Evolutionary conservation across 2,888 invertebrate species (phyloP), one percentile per base, ranked within the genome.

Genomic region (Helobdella robusta): DNA sequence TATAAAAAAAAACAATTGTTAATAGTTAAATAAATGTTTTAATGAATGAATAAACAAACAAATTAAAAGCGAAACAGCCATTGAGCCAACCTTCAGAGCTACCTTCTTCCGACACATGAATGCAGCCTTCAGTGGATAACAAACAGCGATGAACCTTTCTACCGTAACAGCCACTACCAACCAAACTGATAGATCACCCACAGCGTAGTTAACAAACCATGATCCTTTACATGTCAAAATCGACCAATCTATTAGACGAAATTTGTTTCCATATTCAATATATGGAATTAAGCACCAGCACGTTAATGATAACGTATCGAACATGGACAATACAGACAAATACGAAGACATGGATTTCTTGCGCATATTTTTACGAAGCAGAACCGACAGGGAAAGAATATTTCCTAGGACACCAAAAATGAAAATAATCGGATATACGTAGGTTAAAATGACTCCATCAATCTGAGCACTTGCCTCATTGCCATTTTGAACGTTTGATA

Each of bases 401-500:
- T 78, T 78, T 18, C 78, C 78, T 40, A 77, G 70, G 3, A 75
- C 75, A 2, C 78, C 78, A 18, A 77, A 64, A 5, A 75, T 59
- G 28, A 77, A 67, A 8, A 78, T 69, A 15, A 77, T 59, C 1
- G 76, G 75, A 0, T 76, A 75, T 0, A 76, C 68, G 68, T 74
- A 74, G 4, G 76, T 64, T 20, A 71, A 66, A 11, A 77, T 68
- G 5, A 68, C n/a, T n/a, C n/a, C n/a, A n/a, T n/a, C n/a, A n/a
- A n/a, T n/a, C n/a, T n/a, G n/a, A n/a, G n/a, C n/a, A n/a, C n/a
- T n/a, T n/a, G n/a, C n/a, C n/a, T n/a, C n/a, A n/a, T n/a, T n/a
- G n/a, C n/a, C n/a, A n/a, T n/a, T n/a, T n/a, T n/a, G n/a, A n/a
- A n/a, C n/a, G n/a, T n/a, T n/a, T n/a, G n/a, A n/a, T n/a, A n/a